Base-by-base conservation (phyloP, 2,113 vertebrate species). In the Spizaetus ornatus region DNA sequence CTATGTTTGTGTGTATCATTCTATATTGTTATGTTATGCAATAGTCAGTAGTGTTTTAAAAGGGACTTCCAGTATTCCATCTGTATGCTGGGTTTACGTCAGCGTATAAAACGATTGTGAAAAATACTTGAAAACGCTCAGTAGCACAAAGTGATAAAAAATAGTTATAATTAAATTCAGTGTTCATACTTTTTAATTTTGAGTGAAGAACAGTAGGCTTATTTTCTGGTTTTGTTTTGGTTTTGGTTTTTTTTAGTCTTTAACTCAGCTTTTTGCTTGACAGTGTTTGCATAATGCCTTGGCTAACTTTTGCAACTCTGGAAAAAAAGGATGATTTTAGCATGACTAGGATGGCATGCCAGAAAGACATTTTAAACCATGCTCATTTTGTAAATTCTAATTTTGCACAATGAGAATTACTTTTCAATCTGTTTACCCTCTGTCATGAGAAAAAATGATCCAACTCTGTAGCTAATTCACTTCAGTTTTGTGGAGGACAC, bases 11-110 rank as follows among this genome's bases (percentile, higher is more conserved):
- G 13, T 84, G 26, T 67, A 11, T 59, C 61, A 34, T 52, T 55
- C 27, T 63, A 1, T 34, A 5, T n/a, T 26, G 7, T 40, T 63
- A 32, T 3, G 10, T 70, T 63, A n/a, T 7, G 27, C 0, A 1
- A 1, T 9, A 50, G 48, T 45, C 42, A 29, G 42, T 8, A 65
- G 36, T 9, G n/a, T 34, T 55, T 91, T 32, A 29, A 84, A 73
- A 73, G 31, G 17, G 48, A 42, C 43, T 73, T 87, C 9, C 42
- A 45, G 0, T 72, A 15, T 77, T 77, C 40, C 6, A 22, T 6
- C 36, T 61, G 29, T 27, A 5, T 56, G 22, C n/a, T 73, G 40
- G 6, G 10, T 69, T 91, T 55, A 45, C 55, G 32, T 77, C 43
- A 26, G 11, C 0, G 0, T 23, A 53, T 48, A 40, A 72, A 81